These are phyloP conservation scores for Bicyclus anynana DNA, from an alignment of 1,140 invertebrate species.

Conservation along the genomic window DNA sequence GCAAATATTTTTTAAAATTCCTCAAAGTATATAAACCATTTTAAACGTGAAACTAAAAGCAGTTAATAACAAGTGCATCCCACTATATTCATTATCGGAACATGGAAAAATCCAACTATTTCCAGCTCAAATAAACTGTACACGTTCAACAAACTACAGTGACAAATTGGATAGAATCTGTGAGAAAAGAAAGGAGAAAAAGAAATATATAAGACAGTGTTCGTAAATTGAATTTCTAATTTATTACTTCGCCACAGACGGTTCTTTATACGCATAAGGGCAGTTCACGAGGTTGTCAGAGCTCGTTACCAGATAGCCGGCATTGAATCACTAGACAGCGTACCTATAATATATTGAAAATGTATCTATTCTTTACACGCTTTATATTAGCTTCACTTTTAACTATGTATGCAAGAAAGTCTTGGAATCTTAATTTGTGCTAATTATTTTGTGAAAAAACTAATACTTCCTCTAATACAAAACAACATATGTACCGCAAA, in stretches of 20 bases:
- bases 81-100: background rate
- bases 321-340: conserved; percentile 52
- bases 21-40: too few relatives aligned
- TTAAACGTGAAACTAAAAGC: too few relatives aligned
- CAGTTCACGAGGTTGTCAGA: conserved; percentile 13
- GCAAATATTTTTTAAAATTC: too few relatives aligned
- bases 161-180: conserved; percentile 15
- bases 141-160: conserved; percentile 10
- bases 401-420: too few relatives aligned
- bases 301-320: conserved; percentile 48
- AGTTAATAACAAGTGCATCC: background rate
- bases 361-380: too few relatives aligned
- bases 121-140: background rate
- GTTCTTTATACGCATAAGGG: conserved; percentile 24
- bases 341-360: conserved; percentile 14
- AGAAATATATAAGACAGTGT: conserved; percentile 10
- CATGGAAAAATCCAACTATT: background rate
- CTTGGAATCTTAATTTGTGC: too few relatives aligned
- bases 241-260: conserved; percentile 17
- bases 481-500: background rate
- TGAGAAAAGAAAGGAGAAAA: conserved; percentile 6
- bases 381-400: too few relatives aligned
- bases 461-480: too few relatives aligned
- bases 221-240: conserved; percentile 25
- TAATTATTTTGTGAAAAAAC: too few relatives aligned